phyloP scores from a whole-genome alignment of 2,797 vertebrate species.

The Phaenicophaeus curvirostris region DNA sequence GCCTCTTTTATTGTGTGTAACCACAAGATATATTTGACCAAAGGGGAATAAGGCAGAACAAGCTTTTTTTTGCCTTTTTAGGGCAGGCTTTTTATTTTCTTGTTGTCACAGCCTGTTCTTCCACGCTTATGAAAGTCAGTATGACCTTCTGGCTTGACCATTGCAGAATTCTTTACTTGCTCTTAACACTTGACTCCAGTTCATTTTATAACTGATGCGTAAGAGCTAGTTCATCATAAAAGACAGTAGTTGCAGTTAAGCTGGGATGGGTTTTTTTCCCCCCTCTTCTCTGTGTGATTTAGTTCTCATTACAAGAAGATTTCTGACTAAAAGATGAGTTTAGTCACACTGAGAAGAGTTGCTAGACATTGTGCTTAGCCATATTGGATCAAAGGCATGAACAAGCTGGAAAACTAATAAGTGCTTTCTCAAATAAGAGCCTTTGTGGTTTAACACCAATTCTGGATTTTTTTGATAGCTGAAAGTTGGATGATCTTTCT shows the following conservation, averaged over 20 bases:
- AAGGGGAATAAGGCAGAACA: background rate
- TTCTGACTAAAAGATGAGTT: conserved; percentile 37
- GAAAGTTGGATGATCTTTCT: background rate
- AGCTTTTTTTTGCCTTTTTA: background rate
- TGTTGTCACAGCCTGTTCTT: background rate
- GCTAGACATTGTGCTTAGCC: background rate
- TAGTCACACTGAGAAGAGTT: background rate
- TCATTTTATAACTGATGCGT: background rate
- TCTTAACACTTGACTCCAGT: background rate
- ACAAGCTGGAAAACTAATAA: background rate
- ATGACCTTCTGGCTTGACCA: background rate
- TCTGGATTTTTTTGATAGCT: background rate
- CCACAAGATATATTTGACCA: background rate
- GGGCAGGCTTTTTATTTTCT: background rate
- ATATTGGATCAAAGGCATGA: background rate
- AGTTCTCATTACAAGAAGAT: background rate
- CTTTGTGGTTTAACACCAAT: background rate
- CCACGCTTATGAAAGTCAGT: background rate
- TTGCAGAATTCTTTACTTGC: background rate
- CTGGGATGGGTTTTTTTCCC: background rate
- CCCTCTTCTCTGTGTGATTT: background rate
- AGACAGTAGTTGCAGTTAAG: background rate
- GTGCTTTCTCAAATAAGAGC: background rate
- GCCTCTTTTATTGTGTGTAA: background rate
- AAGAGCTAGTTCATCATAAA: background rate